These are phyloP conservation scores for Remorina albescens DNA, from an alignment of 2,797 vertebrate species.

Conservation along the genomic window DNA sequence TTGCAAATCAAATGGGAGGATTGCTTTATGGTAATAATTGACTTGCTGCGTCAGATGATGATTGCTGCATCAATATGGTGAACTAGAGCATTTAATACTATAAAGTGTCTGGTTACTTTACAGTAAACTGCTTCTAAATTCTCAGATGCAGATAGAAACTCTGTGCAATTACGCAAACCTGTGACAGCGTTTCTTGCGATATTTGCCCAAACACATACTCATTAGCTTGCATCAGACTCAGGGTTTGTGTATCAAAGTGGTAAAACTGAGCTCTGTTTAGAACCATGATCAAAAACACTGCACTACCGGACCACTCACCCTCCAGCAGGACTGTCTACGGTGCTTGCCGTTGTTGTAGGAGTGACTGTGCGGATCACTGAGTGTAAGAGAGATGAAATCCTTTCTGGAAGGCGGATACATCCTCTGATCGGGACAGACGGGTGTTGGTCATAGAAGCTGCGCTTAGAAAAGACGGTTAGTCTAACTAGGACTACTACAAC, in stretches of 20 bases:
- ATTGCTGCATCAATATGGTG: neutral
- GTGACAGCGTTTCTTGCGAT: neutral
- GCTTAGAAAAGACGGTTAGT: constrained; percentile 23
- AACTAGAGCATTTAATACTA: neutral
- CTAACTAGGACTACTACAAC: neutral
- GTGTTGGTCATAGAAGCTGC: constrained; percentile 63
- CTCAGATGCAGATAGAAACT: neutral
- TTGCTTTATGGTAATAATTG: neutral
- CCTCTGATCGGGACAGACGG: constrained; percentile 52
- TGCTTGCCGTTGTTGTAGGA: constrained; percentile 91
- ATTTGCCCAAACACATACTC: neutral
- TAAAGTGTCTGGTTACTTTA: neutral
- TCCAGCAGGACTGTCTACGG: constrained; percentile 92
- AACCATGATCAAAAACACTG: neutral
- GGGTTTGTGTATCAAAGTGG: too few species aligned
- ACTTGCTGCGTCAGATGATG: too few species aligned
- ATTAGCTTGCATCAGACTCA: neutral
- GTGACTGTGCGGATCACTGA: constrained; percentile 81
- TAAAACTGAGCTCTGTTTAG: neutral
- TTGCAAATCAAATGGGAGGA: neutral
- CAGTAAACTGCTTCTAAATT: neutral
- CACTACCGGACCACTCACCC: constrained; percentile 83
- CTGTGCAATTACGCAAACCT: neutral
- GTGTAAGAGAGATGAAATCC: constrained; percentile 93
- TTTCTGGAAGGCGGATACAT: constrained; percentile 90